Evolutionary conservation across 1,140 invertebrate species (phyloP), one percentile per base, ranked within the genome.

Genomic region (Drosophila azteca): DNA sequence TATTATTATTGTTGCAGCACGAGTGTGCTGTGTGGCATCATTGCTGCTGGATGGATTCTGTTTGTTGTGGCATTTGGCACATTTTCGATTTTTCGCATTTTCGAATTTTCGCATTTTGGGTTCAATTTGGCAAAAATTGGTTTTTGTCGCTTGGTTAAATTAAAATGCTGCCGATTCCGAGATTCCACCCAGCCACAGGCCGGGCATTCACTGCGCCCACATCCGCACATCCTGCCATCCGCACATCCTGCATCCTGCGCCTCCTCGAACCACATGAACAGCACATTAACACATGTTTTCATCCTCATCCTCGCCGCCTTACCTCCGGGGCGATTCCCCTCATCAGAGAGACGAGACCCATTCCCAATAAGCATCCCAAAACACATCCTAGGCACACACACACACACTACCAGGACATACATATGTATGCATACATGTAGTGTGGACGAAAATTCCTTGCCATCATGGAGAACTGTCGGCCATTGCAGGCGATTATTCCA

Each of bases 401-500:
- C 20, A 20, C 46, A 50, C 9, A 20, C n/a, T 13, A 50, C 54
- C 35, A 24, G 22, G 15, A 31, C 31, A 31, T 8, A 9, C 8
- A 20, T 20, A 20, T 20, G 17, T 20, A 20, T 20, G 8, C 8
- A 9, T 0, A 0, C 31, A 9, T 48, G 55, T 49, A 22, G 51
- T 20, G 22, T n/a, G 52, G 39, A 50, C 79, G 73, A 53, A 73
- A 73, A 83, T 83, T 83, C 75, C 79, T 75, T 83, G 78, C 66
- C 58, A 63, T 63, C 58, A 63, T 63, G 49, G 62, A 54, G 63
- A 62, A 70, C 72, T 67, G 60, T 82, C 82, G 83, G 63, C 78
- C 75, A 78, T 87, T 79, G 73, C 70, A 78, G 79, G 84, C 76
- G 83, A 89, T 88, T 88, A 88, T 88, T 88, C 72, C 72, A 88